Percentiles rank a stretch among this genome's conserved stretches.
These are phyloP conservation scores for Drosophila bunnanda DNA, from an alignment of 2,888 invertebrate genomes.

Conservation along the genomic window DNA sequence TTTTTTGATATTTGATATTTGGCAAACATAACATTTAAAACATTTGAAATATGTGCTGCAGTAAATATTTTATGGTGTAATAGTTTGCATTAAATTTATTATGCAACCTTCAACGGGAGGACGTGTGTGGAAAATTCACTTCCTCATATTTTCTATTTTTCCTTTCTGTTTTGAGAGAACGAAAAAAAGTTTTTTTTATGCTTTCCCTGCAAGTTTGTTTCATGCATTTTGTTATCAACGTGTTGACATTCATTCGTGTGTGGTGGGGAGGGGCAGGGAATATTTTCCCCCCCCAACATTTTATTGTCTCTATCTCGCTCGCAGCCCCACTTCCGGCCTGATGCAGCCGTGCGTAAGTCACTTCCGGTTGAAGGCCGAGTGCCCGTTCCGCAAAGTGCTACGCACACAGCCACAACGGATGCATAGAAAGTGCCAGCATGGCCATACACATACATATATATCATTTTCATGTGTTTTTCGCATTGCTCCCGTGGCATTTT, in stretches of 20 bases:
- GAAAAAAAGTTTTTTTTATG: slow-evolving; percentile 48
- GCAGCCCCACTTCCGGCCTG: slow-evolving; percentile 65
- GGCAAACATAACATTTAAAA: neutral
- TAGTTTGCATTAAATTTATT: slow-evolving; percentile 22
- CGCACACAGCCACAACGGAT: slow-evolving; percentile 16
- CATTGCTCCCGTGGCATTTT: slow-evolving; percentile 55
- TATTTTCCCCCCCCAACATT: neutral
- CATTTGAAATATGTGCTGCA: neutral
- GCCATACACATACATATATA: slow-evolving; percentile 41
- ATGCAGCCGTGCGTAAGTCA: slow-evolving; percentile 77
- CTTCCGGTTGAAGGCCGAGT: slow-evolving; percentile 63
- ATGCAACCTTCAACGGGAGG: slow-evolving; percentile 21
- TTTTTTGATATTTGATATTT: neutral
- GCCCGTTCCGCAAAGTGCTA: slow-evolving; percentile 40
- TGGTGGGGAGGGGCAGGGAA: neutral
- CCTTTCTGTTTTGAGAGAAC: slow-evolving; percentile 21
- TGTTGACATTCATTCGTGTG: slow-evolving; percentile 71
- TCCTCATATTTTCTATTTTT: slow-evolving; percentile 14
- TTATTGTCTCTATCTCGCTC: slow-evolving; percentile 29
- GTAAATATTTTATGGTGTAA: slow-evolving; percentile 5
- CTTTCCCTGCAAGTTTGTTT: slow-evolving; percentile 46
- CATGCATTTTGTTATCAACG: slow-evolving; percentile 72
- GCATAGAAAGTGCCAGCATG: slow-evolving; percentile 2
- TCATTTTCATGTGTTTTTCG: slow-evolving; percentile 70
- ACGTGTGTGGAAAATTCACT: slow-evolving; percentile 10